Evolutionary conservation across 2,797 vertebrate genomes (phyloP), one percentile per base, ranked within the genome.

Genomic region (Crenichthys baileyi): DNA sequence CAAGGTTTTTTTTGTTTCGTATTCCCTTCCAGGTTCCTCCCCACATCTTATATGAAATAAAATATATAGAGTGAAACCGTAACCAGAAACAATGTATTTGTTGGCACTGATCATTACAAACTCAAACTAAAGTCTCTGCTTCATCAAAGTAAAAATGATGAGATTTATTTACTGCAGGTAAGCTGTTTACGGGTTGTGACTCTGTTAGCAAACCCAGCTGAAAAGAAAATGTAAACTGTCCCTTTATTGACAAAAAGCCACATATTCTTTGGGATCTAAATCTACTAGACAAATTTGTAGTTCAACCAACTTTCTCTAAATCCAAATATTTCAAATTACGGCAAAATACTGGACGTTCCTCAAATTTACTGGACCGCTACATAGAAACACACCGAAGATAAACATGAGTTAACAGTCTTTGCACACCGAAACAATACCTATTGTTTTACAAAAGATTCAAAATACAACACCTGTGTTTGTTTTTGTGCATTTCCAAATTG

Each of bases 381-480:
- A 7, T 15, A 24, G 41, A 68, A 68, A 46, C 65, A 24, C 18
- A 67, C 11, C 4, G 4, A 67, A 67, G 39, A 22, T 68, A n/a
- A 67, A 65, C 11, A 41, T 68, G 5, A 68, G 22, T 31, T 44
- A 68, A 68, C 12, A 13, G 65, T 68, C 20, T 68, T 39, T 46
- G 12, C 22, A 46, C 4, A 68, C 20, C 12, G 41, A 68, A 46
- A 26, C 39, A 68, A 68, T 44, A 68, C 5, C 39, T n/a, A 68
- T 65, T 39, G 41, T 46, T 46, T 7, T 44, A n/a, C 39, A 46
- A 46, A 68, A 46, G 20, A 22, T 6, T 67, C 8, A 67, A 67
- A 67, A 22, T 67, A 39, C 36, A 67, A 67, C 36, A 67, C 63
- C 63, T 67, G 36, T 67, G 63, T 67, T 67, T 67, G 36, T 24